Percentiles rank a stretch among this genome's conserved stretches.
Conservation (phyloP, 2,113 vertebrate genomes). For the Clarias gariepinus region DNA sequence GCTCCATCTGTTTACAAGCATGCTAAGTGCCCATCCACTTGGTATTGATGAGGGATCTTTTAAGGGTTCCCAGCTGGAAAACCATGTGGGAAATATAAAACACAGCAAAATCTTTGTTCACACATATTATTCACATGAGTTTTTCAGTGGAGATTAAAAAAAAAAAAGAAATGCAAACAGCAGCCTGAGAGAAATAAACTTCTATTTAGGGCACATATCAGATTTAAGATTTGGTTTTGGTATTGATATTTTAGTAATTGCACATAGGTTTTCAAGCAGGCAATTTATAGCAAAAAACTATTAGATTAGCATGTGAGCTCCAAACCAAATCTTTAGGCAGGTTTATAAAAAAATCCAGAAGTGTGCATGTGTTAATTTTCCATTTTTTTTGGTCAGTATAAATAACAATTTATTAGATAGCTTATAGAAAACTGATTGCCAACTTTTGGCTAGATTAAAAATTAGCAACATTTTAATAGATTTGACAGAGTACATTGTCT, state of each 20-base stretch:
- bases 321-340: neutral
- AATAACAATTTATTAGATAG: neutral
- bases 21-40: slow-evolving; percentile 46
- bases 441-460: too few relatives aligned
- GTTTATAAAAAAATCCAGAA: slow-evolving; percentile 1
- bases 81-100: slow-evolving; percentile 13
- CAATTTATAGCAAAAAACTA: neutral
- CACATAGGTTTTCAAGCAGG: neutral
- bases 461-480: neutral
- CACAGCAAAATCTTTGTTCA: slow-evolving; percentile 37
- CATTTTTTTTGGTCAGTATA: neutral
- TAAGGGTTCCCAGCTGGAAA: slow-evolving; percentile 56
- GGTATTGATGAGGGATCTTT: slow-evolving; percentile 54
- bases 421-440: too few relatives aligned
- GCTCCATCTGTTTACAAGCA: slow-evolving; percentile 59
- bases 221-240: slow-evolving; percentile 23
- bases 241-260: neutral
- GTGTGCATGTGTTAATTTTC: neutral
- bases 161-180: too few relatives aligned
- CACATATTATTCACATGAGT: slow-evolving; percentile 39
- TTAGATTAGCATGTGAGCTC: too few relatives aligned
- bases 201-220: slow-evolving; percentile 38
- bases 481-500: neutral
- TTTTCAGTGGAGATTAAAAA: too few relatives aligned
- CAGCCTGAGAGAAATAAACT: slow-evolving; percentile 47